phyloP scores from a whole-genome alignment of 2,888 invertebrate species.

The Terebella lapidaria region DNA sequence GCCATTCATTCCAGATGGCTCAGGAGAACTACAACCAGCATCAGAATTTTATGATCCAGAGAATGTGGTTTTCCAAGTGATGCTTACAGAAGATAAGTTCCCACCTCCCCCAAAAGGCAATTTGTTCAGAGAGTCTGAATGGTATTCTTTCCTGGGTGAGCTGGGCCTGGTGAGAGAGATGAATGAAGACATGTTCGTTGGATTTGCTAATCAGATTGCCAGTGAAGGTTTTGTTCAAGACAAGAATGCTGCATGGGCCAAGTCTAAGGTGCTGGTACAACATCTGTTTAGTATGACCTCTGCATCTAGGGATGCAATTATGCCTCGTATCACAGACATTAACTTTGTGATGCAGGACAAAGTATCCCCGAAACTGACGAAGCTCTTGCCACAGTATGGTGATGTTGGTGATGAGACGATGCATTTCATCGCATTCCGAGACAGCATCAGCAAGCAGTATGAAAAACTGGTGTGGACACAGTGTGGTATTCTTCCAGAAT shows the following conservation, averaged over 20 bases:
- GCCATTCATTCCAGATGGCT: conserved; percentile 22
- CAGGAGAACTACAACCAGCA: conserved; percentile 23
- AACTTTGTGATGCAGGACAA: conserved; percentile 16
- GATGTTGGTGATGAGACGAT: conserved; percentile 15
- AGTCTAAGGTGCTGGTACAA: conserved; percentile 20
- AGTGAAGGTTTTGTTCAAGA: conserved; percentile 11
- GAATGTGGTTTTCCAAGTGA: conserved; percentile 24
- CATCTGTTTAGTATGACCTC: conserved; percentile 16
- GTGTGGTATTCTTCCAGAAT: conserved; percentile 20
- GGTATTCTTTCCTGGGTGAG: conserved; percentile 17
- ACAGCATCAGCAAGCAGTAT: conserved; percentile 13
- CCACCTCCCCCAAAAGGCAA: conserved; percentile 18
- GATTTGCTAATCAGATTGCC: conserved; percentile 19
- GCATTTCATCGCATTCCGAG: conserved; percentile 17
- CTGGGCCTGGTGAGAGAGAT: conserved; percentile 21
- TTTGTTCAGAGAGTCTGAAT: conserved; percentile 20
- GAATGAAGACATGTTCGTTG: conserved; percentile 17
- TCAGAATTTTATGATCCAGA: conserved; percentile 29
- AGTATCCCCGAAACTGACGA: conserved; percentile 6
- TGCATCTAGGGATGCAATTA: conserved; percentile 11
- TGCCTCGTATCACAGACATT: conserved; percentile 15
- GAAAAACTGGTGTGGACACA: conserved; percentile 20
- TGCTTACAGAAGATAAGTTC: conserved; percentile 26
- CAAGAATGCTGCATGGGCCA: conserved; percentile 10
- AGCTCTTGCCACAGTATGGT: conserved; percentile 16